phyloP scores from a whole-genome alignment of 2,888 invertebrate genomes.

The Lacanobia oleracea region DNA sequence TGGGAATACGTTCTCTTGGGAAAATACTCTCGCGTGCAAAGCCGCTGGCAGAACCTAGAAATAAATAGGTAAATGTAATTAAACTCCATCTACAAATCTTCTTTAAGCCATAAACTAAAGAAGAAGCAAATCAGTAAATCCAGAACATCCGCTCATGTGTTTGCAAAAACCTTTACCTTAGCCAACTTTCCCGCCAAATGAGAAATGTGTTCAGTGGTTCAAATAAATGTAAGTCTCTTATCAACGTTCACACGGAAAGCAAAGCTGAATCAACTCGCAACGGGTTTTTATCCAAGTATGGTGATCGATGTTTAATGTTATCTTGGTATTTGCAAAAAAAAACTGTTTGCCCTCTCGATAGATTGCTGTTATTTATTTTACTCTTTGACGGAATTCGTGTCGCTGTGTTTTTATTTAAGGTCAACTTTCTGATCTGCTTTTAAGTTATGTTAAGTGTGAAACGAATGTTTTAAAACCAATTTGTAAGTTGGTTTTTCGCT shows the following conservation, averaged over 20 bases:
- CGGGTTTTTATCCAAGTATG: constrained; percentile 63
- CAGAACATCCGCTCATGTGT: not conserved
- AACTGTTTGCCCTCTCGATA: constrained; percentile 45
- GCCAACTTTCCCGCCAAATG: constrained; percentile 56
- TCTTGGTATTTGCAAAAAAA: constrained; percentile 56
- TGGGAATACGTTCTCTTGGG: too few relatives aligned
- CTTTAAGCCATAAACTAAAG: not conserved
- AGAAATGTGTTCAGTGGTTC: constrained; percentile 48
- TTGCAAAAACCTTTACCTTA: not conserved
- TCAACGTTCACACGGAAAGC: constrained; percentile 67
- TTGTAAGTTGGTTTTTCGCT: not conserved
- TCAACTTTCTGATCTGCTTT: constrained; percentile 24
- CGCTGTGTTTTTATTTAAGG: constrained; percentile 25
- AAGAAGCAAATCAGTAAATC: not conserved
- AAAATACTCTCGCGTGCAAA: too few relatives aligned
- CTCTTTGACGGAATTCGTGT: constrained; percentile 47
- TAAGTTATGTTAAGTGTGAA: constrained; percentile 3
- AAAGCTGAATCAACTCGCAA: constrained; percentile 71
- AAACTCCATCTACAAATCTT: not conserved
- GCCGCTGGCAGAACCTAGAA: too few relatives aligned
- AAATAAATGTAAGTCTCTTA: constrained; percentile 61
- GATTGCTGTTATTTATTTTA: constrained; percentile 56
- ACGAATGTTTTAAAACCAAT: constrained; percentile 1
- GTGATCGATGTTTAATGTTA: constrained; percentile 59
- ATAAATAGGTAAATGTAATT: too few relatives aligned